Conservation (phyloP, 2,797 vertebrate genomes). For the Halcyon badia region DNA sequence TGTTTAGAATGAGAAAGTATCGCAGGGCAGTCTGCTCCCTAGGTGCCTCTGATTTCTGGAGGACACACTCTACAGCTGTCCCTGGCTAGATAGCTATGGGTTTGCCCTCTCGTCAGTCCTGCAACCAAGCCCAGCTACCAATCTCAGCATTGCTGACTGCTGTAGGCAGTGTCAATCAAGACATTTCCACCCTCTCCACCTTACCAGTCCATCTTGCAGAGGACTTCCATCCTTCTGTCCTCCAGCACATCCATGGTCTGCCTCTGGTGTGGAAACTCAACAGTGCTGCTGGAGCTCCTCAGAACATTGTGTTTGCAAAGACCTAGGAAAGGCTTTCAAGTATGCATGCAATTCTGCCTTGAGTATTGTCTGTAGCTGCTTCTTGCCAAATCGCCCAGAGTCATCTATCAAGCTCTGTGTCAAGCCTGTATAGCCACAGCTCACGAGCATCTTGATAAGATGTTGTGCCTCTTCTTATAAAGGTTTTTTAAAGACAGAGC, state of each 20-base stretch:
- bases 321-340: background rate
- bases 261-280: background rate
- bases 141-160: background rate
- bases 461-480: background rate
- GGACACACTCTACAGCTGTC: background rate
- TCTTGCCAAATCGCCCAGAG: background rate
- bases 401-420: background rate
- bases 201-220: background rate
- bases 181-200: background rate
- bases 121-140: background rate
- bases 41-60: background rate
- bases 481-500: background rate
- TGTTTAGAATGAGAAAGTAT: background rate
- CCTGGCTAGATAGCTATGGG: fast-evolving
- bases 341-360: background rate
- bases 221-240: background rate
- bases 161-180: background rate
- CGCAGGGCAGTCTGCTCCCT: background rate
- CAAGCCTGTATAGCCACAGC: background rate
- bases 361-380: background rate
- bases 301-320: background rate
- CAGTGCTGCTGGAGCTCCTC: background rate
- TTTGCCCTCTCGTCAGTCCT: background rate
- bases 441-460: background rate
- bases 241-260: background rate